Evolutionary conservation across 2,888 invertebrate genomes (phyloP).

Genomic region (Cremastinae sp.): DNA sequence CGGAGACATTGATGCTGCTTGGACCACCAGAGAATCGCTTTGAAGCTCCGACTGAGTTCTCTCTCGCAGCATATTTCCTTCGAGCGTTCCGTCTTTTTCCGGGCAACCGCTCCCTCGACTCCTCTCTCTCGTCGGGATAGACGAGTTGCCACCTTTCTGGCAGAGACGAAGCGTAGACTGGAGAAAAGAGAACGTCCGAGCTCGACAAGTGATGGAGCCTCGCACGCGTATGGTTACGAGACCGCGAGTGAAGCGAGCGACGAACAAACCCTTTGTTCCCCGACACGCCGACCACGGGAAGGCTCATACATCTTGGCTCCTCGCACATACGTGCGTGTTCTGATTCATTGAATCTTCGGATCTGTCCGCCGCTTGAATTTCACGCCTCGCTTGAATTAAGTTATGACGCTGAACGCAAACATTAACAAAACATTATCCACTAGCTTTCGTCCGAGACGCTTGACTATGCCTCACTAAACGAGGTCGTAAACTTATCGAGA

Average conservation of each 20-base stretch:
- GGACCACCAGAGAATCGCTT: constrained; percentile 51
- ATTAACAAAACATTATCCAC: constrained; percentile 63
- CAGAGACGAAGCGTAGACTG: constrained; percentile 23
- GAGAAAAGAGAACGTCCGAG: constrained; percentile 32
- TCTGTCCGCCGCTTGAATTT: constrained; percentile 42
- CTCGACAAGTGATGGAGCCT: constrained; percentile 42
- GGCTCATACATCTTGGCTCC: constrained; percentile 38
- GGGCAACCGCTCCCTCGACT: constrained; percentile 39
- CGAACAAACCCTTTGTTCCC: constrained; percentile 49
- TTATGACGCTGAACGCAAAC: constrained; percentile 66
- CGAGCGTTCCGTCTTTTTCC: constrained; percentile 76
- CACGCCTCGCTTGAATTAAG: constrained; percentile 47
- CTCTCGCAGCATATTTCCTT: constrained; percentile 37
- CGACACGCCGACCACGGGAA: constrained; percentile 42
- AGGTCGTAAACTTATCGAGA: constrained; percentile 7
- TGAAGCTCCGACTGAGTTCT: constrained; percentile 51
- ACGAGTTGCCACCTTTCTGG: background rate
- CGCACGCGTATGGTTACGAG: constrained; percentile 41
- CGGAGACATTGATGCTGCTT: constrained; percentile 8
- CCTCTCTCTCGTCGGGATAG: constrained; percentile 37
- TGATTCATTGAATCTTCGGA: constrained; percentile 69
- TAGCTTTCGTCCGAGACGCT: constrained; percentile 11
- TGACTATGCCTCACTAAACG: constrained; percentile 22
- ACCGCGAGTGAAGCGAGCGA: constrained; percentile 42
- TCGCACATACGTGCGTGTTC: constrained; percentile 60